Conservation (phyloP, 2,888 invertebrate genomes). For the Mythimna pallens region DNA sequence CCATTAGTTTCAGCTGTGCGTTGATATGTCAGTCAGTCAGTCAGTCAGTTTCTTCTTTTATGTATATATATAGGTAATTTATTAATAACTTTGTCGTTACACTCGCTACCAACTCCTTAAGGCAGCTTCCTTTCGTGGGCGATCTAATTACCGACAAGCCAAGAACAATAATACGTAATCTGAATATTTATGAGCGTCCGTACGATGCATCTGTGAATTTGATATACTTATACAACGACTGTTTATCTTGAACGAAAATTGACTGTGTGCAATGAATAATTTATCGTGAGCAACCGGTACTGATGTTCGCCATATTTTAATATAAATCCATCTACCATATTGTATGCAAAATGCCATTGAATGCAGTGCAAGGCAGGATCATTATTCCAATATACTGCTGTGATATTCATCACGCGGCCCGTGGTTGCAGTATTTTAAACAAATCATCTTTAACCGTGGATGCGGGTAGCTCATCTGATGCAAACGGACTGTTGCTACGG, state of each 20-base stretch:
- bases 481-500: slow-evolving; percentile 67
- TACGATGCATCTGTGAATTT: slow-evolving; percentile 82
- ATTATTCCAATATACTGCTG: slow-evolving; percentile 89
- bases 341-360: slow-evolving; percentile 91
- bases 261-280: slow-evolving; percentile 90
- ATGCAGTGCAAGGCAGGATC: slow-evolving; percentile 89
- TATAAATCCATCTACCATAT: slow-evolving; percentile 90
- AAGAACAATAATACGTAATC: slow-evolving; percentile 88
- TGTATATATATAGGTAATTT: slow-evolving; percentile 76
- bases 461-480: slow-evolving; percentile 67
- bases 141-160: slow-evolving; percentile 89
- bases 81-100: slow-evolving; percentile 80
- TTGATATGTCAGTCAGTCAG: too few species aligned
- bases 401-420: slow-evolving; percentile 88
- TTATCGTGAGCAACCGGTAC: slow-evolving; percentile 88
- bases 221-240: slow-evolving; percentile 80
- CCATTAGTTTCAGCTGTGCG: too few species aligned
- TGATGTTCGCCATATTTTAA: slow-evolving; percentile 90
- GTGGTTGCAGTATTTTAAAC: slow-evolving; percentile 88
- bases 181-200: slow-evolving; percentile 87
- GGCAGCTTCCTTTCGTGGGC: slow-evolving; percentile 86
- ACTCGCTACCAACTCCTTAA: slow-evolving; percentile 83
- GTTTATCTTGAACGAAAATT: slow-evolving; percentile 88
- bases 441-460: slow-evolving; percentile 88
- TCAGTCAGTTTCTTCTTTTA: too few species aligned